Conservation (phyloP, 1,140 invertebrate genomes). For the Sycophaga agraensis region DNA sequence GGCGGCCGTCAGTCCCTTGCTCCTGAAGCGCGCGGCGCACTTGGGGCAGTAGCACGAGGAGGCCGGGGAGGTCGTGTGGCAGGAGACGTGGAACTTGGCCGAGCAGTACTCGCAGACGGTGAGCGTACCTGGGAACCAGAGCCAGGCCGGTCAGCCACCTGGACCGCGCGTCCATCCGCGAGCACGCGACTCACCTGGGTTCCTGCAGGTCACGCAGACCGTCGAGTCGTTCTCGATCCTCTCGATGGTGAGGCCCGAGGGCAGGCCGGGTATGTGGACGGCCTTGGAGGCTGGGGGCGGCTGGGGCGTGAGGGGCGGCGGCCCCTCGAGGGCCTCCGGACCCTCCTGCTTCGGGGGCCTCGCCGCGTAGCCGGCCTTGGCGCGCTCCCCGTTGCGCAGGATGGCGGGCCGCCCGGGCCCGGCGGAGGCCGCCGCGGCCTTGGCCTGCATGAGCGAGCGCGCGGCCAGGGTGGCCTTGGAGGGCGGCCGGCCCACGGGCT, state of each 20-base stretch:
- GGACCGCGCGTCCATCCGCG: too few species aligned
- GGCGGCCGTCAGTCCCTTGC: not conserved
- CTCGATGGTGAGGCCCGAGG: slow-evolving; percentile 47
- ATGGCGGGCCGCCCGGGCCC: slow-evolving; percentile 39
- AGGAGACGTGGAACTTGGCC: slow-evolving; percentile 58
- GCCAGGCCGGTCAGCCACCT: too few species aligned
- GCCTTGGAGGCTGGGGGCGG: too few species aligned
- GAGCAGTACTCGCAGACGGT: slow-evolving; percentile 57
- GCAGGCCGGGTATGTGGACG: slow-evolving; percentile 49
- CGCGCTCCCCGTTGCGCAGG: slow-evolving; percentile 42
- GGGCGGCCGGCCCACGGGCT: slow-evolving; percentile 32
- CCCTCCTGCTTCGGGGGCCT: too few species aligned
- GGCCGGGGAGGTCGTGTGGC: slow-evolving; percentile 48
- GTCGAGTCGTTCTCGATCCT: slow-evolving; percentile 50
- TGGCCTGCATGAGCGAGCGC: slow-evolving; percentile 35
- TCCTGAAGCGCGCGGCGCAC: slow-evolving; percentile 32
- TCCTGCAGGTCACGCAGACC: slow-evolving; percentile 54
- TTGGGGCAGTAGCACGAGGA: slow-evolving; percentile 47
- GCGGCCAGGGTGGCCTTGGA: not conserved
- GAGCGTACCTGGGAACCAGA: slow-evolving; percentile 44
- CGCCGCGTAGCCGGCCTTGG: too few species aligned
- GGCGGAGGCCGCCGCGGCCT: slow-evolving; percentile 36
- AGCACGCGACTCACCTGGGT: slow-evolving; percentile 47
- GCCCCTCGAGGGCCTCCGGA: too few species aligned
- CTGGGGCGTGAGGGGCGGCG: too few species aligned